Percentiles rank a stretch among this genome's conserved stretches.
These are phyloP conservation scores for Colistium nudipinnis DNA, from an alignment of 2,113 vertebrate genomes.

Conservation along the genomic window DNA sequence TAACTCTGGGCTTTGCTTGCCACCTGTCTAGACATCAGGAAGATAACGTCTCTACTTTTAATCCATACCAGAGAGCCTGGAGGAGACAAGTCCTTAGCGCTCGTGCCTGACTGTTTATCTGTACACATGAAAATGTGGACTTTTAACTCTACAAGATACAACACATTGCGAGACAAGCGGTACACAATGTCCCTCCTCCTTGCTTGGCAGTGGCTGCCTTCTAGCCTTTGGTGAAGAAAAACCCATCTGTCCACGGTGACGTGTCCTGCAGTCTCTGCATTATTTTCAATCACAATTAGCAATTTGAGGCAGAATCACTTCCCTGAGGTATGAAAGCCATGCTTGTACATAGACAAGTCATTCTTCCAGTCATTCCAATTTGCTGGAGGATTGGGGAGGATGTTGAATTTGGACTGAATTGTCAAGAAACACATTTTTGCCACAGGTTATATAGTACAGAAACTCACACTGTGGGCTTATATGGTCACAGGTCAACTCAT, in stretches of 20 bases:
- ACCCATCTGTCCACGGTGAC: constrained; percentile 49
- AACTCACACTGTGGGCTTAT: constrained; percentile 42
- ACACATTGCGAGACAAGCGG: constrained; percentile 37
- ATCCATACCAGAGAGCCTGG: constrained; percentile 51
- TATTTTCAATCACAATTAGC: constrained; percentile 69
- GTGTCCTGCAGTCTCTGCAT: constrained; percentile 53
- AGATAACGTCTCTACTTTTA: constrained; percentile 69
- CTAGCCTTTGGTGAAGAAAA: constrained; percentile 40
- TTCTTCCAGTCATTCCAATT: constrained; percentile 58
- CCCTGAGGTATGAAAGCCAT: constrained; percentile 48
- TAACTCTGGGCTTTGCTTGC: constrained; percentile 57
- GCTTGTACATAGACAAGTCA: constrained; percentile 62
- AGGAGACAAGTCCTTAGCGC: constrained; percentile 55
- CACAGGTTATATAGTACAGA: constrained; percentile 34
- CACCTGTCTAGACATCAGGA: constrained; percentile 75
- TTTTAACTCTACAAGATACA: constrained; percentile 34
- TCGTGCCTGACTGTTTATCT: constrained; percentile 47
- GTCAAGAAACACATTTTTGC: constrained; percentile 24
- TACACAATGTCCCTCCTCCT: constrained; percentile 23
- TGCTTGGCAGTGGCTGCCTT: constrained; percentile 18
- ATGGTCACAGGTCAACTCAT: constrained; percentile 44
- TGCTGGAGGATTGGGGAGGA: constrained; percentile 52
- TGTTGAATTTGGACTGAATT: constrained; percentile 47
- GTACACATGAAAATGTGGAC: constrained; percentile 35
- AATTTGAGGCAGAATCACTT: constrained; percentile 68